These are phyloP conservation scores for Sander lucioperca DNA, from an alignment of 2,113 vertebrate genomes.

Conservation along the genomic window DNA sequence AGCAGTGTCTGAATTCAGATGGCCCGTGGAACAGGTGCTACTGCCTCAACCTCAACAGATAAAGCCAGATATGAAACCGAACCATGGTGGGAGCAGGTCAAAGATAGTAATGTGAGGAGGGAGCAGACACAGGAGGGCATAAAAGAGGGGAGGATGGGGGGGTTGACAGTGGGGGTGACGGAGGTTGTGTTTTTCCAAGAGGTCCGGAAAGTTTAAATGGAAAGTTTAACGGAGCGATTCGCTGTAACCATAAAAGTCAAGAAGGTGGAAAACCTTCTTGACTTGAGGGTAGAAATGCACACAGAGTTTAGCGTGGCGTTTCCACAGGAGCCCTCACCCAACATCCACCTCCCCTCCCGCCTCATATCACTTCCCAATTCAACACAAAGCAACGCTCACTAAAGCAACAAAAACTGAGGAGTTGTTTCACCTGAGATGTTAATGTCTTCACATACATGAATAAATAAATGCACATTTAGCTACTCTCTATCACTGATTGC, in stretches of 20 bases:
- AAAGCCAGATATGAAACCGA: neutral
- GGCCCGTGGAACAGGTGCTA: slow-evolving; percentile 2
- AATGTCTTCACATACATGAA: slow-evolving; percentile 30
- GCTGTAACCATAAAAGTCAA: slow-evolving; percentile 79
- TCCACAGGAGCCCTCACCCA: neutral
- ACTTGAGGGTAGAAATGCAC: slow-evolving; percentile 37
- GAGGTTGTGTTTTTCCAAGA: slow-evolving; percentile 73
- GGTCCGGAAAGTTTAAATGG: slow-evolving; percentile 68
- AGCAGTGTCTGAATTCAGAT: neutral
- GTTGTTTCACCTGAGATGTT: slow-evolving; percentile 57
- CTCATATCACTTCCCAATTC: neutral
- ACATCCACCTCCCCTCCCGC: neutral
- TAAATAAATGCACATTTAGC: slow-evolving; percentile 48
- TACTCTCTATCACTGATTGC: slow-evolving; percentile 39
- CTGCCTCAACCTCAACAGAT: neutral
- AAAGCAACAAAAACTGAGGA: slow-evolving; percentile 1
- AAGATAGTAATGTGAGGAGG: neutral
- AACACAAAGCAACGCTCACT: neutral
- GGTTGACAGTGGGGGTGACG: neutral
- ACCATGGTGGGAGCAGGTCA: slow-evolving; percentile 1
- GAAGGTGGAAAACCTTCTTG: slow-evolving; percentile 59
- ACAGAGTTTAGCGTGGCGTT: slow-evolving; percentile 19
- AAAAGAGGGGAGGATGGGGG: neutral
- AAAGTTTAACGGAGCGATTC: slow-evolving; percentile 68
- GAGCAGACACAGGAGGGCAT: neutral